Evolutionary conservation across 1,140 invertebrate species (phyloP), one percentile per base, ranked within the genome.

Genomic region (Drosophila lowei): DNA sequence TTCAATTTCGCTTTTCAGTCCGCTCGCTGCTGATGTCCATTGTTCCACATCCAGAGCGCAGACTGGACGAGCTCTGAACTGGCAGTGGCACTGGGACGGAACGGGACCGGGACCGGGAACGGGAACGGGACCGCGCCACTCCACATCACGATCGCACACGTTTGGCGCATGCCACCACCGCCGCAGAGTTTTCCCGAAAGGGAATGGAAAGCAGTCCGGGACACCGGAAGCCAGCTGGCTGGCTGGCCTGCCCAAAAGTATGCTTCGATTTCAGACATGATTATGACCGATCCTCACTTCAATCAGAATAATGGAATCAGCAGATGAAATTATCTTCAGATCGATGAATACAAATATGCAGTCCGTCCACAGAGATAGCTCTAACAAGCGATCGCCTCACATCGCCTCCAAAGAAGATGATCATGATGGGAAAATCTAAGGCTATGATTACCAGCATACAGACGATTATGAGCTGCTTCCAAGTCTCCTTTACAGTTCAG

Each of bases 91-190:
- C 0, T 38, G 34, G 34, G 11, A 13, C 43, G 28, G 47, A 55
- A 55, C 55, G 57, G 52, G 43, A 50, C 55, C 46, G 52, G 43
- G 49, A 30, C 28, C 1, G 28, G 28, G 28, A 28, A 6, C 6
- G 28, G 25, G 25, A 28, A 28, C 1, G 3, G 34, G 11, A 13
- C 34, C 0, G 34, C 9, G 4, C 3, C 34, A 9, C 30, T 77
- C 72, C 72, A 53, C 55, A 61, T 47, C 34, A 2, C 23, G 25
- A 62, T 43, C 59, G 70, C 79, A 78, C 83, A 76, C 74, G 78
- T 78, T 78, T 49, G 83, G 49, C 78, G 60, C 83, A 86, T 52
- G 81, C 70, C 23, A 25, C 23, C 23, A 25, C 4, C 77, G 57
- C 11, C 3, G 16, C 34, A 13, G 6, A 23, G 25, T 47, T 47